Percentiles rank a stretch among this genome's conserved stretches.
These are phyloP conservation scores for Micrasema longulum DNA, from an alignment of 1,140 invertebrate species.

Conservation along the genomic window DNA sequence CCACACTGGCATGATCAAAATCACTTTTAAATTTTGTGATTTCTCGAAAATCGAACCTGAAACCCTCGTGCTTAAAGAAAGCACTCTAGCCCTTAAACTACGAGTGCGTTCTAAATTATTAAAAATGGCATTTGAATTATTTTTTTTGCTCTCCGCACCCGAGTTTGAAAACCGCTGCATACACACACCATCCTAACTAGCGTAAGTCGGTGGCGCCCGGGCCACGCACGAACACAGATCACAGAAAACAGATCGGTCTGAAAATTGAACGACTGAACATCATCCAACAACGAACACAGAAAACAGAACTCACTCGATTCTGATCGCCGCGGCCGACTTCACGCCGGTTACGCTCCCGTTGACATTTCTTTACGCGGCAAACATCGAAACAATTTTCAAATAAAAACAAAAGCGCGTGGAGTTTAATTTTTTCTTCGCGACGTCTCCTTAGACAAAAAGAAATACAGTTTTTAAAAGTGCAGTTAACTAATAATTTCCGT, in stretches of 20 bases:
- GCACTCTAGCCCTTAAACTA: too few relatives aligned
- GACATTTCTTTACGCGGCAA: constrained; percentile 17
- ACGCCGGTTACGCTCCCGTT: constrained; percentile 11
- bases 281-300: neutral
- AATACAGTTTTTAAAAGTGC: neutral
- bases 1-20: too few relatives aligned
- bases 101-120: too few relatives aligned
- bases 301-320: constrained; percentile 8
- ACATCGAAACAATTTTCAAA: constrained; percentile 1
- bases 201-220: constrained; percentile 46
- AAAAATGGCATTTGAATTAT: too few relatives aligned
- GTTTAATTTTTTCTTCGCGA: neutral
- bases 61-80: too few relatives aligned
- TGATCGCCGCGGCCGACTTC: constrained; percentile 18
- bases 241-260: too few relatives aligned
- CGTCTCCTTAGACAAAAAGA: constrained; percentile 5
- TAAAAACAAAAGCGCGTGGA: constrained; percentile 13
- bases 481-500: neutral
- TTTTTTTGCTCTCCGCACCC: too few relatives aligned
- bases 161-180: too few relatives aligned
- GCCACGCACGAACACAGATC: constrained; percentile 9
- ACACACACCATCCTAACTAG: neutral
- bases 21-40: too few relatives aligned
- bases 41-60: too few relatives aligned
- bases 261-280: too few relatives aligned